These are phyloP conservation scores for Sphyrna mokarran DNA, from an alignment of 2,113 vertebrate genomes.

Conservation along the genomic window DNA sequence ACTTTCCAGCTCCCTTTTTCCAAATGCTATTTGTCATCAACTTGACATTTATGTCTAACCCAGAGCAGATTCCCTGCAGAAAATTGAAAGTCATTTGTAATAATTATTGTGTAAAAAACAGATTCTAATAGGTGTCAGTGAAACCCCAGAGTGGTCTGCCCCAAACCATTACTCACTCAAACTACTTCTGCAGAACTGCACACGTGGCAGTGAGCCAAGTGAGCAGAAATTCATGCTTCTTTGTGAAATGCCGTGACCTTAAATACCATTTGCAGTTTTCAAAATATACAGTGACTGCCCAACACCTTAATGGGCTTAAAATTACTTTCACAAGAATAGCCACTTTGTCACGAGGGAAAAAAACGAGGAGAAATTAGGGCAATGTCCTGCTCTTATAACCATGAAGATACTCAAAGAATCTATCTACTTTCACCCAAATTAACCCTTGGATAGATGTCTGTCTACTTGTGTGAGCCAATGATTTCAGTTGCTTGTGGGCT, in stretches of 20 bases:
- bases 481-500: neutral
- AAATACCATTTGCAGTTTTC: neutral
- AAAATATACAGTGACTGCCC: neutral
- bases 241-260: neutral
- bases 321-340: neutral
- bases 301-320: neutral
- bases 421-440: neutral
- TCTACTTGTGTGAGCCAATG: neutral
- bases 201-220: neutral
- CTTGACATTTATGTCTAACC: neutral
- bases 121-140: conserved; percentile 15
- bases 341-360: neutral
- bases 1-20: neutral
- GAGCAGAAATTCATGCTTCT: neutral
- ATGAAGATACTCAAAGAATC: neutral
- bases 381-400: neutral
- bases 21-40: neutral
- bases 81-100: conserved; percentile 10
- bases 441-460: neutral
- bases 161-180: conserved; percentile 25
- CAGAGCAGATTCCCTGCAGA: neutral
- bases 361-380: neutral
- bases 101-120: conserved; percentile 16
- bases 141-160: neutral
- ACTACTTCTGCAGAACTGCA: neutral